Evolutionary conservation across 2,113 vertebrate genomes (phyloP).

Genomic region (Fulica atra): DNA sequence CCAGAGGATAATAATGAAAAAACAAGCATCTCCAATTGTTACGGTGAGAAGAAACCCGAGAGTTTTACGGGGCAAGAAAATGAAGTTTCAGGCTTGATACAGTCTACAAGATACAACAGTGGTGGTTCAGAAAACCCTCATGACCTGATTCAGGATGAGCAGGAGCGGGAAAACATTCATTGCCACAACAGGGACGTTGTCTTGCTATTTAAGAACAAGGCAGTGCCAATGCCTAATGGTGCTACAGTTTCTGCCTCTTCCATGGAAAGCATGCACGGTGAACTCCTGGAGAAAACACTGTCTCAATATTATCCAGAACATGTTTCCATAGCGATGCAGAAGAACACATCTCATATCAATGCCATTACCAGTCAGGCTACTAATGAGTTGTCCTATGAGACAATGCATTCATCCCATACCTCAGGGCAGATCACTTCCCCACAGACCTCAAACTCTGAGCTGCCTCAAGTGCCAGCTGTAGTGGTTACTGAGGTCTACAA

Average conservation of each 20-base stretch:
- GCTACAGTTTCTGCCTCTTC: constrained; percentile 87
- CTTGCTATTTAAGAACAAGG: constrained; percentile 83
- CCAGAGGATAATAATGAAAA: constrained; percentile 61
- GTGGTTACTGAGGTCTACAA: constrained; percentile 73
- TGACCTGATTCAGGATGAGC: constrained; percentile 72
- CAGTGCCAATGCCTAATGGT: constrained; percentile 88
- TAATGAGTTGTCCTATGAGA: constrained; percentile 78
- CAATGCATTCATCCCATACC: constrained; percentile 84
- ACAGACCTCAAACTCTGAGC: constrained; percentile 83
- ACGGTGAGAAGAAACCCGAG: constrained; percentile 50
- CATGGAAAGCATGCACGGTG: constrained; percentile 83
- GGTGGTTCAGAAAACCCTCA: constrained; percentile 64
- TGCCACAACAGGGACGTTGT: constrained; percentile 83
- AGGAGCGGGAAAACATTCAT: constrained; percentile 77
- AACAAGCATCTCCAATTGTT: constrained; percentile 55
- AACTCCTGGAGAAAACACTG: constrained; percentile 89
- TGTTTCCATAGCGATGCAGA: constrained; percentile 87
- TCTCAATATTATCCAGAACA: constrained; percentile 91
- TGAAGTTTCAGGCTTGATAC: constrained; percentile 70
- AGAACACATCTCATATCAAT: constrained; percentile 82
- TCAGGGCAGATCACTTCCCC: constrained; percentile 87
- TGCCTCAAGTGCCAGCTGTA: constrained; percentile 80
- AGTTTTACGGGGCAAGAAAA: constrained; percentile 66
- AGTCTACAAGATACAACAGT: constrained; percentile 70
- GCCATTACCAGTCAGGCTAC: constrained; percentile 80